phyloP scores from a whole-genome alignment of 1,140 invertebrate species.

The Battus philenor region DNA sequence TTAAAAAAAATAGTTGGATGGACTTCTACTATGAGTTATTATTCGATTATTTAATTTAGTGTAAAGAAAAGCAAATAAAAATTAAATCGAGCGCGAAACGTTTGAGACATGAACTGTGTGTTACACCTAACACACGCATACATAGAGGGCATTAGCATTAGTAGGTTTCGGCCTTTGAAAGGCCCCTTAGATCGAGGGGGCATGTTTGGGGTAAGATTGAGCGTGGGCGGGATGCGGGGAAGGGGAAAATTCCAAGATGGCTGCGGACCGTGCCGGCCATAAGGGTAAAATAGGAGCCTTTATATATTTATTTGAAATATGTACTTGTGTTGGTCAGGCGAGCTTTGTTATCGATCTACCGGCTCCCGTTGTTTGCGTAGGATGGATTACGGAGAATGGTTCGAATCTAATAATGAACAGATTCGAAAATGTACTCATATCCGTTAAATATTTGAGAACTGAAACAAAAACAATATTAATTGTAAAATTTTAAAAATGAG shows the following conservation, averaged over 20 bases:
- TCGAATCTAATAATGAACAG: too few species aligned
- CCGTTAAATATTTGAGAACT: neutral
- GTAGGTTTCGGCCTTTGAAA: slow-evolving; percentile 66
- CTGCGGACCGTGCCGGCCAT: slow-evolving; percentile 65
- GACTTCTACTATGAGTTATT: too few species aligned
- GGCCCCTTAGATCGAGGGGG: slow-evolving; percentile 65
- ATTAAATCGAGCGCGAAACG: too few species aligned
- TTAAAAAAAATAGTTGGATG: too few species aligned
- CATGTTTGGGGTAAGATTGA: slow-evolving; percentile 65
- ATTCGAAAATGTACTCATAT: neutral
- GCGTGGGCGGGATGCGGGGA: slow-evolving; percentile 36
- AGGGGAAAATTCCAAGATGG: slow-evolving; percentile 62
- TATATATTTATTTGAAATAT: slow-evolving; percentile 54
- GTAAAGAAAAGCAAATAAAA: too few species aligned
- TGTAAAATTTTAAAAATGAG: too few species aligned
- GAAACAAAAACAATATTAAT: too few species aligned
- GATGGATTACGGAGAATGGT: too few species aligned
- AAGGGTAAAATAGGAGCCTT: slow-evolving; percentile 65
- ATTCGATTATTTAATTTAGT: too few species aligned
- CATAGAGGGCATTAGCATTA: slow-evolving; percentile 70
- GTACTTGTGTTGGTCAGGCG: slow-evolving; percentile 50
- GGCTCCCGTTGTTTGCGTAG: slow-evolving; percentile 13
- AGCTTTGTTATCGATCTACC: slow-evolving; percentile 41
- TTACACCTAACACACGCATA: slow-evolving; percentile 38
- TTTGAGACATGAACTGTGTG: slow-evolving; percentile 27